These are phyloP conservation scores for Ectropis grisescens DNA, from an alignment of 1,140 invertebrate species.

Conservation along the genomic window DNA sequence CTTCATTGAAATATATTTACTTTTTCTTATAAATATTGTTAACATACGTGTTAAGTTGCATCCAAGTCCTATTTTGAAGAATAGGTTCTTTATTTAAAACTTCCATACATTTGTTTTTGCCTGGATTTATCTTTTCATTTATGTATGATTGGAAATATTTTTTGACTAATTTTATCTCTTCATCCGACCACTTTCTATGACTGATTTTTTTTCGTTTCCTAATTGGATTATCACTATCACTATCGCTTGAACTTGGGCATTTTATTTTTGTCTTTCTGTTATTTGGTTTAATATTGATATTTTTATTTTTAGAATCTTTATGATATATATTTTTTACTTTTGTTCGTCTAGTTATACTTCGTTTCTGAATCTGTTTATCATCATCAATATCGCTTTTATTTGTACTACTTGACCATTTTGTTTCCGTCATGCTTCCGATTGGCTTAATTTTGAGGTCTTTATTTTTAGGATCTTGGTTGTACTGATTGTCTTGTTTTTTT, in stretches of 20 bases:
- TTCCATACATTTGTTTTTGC: neutral
- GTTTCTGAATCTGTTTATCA: neutral
- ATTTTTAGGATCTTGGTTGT: no score
- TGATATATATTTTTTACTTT: no score
- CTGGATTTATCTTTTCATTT: neutral
- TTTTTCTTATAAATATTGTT: neutral
- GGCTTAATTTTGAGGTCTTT: no score
- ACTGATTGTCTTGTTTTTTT: no score
- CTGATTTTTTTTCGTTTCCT: neutral
- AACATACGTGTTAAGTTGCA: neutral
- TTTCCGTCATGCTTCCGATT: neutral
- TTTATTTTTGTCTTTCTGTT: neutral
- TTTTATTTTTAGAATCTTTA: neutral
- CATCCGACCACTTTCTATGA: neutral
- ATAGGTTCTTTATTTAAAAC: neutral
- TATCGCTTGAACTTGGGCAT: neutral
- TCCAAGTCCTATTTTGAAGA: neutral
- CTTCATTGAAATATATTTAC: neutral
- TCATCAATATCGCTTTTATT: neutral
- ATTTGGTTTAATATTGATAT: neutral
- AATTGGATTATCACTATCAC: neutral
- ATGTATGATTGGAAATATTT: neutral
- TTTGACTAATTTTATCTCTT: neutral
- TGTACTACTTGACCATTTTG: neutral
- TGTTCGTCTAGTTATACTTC: neutral